Percentiles rank a stretch among this genome's conserved stretches.
Conservation (phyloP, 2,888 invertebrate genomes). For the Drosophila rubida region DNA sequence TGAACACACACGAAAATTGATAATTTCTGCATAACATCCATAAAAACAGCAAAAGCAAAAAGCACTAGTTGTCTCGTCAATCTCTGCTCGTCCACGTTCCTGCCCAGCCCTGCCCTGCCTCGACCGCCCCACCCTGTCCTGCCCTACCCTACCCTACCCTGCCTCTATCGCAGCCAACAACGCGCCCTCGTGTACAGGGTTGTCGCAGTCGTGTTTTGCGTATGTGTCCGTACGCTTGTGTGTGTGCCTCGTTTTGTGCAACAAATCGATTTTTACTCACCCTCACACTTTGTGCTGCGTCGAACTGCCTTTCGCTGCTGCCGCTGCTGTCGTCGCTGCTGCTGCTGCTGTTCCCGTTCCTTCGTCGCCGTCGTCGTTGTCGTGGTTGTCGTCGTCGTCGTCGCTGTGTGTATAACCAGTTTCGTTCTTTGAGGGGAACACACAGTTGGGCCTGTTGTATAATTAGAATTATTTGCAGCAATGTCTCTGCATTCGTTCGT, state of each 20-base stretch:
- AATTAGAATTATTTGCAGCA: constrained; percentile 65
- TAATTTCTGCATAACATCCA: constrained; percentile 45
- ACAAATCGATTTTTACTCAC: constrained; percentile 80
- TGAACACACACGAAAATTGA: constrained; percentile 17
- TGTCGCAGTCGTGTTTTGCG: constrained; percentile 44
- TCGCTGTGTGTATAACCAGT: constrained; percentile 77
- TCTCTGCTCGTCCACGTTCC: constrained; percentile 18
- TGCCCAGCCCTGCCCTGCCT: constrained; percentile 13
- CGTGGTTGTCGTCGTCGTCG: constrained; percentile 38
- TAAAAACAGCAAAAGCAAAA: constrained; percentile 10
- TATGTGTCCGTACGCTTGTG: constrained; percentile 24
- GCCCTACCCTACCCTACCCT: constrained; percentile 27
- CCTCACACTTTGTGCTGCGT: constrained; percentile 70
- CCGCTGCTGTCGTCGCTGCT: constrained; percentile 49
- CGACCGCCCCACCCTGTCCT: constrained; percentile 23
- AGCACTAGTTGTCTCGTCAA: constrained; percentile 10
- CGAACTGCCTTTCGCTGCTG: constrained; percentile 69
- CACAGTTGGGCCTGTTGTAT: constrained; percentile 69
- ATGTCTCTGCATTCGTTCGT: constrained; percentile 46
- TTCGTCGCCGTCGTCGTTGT: constrained; percentile 42
- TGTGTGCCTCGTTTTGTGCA: constrained; percentile 72
- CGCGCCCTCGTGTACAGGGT: constrained; percentile 62
- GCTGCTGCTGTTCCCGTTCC: constrained; percentile 55
- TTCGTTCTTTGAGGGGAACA: constrained; percentile 64
- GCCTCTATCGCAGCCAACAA: constrained; percentile 19